A percentile compares a stretch with the other conserved stretches of the same genome.
These are phyloP conservation scores for Brachirus orientalis DNA, from an alignment of 2,113 vertebrate species.

Conservation along the genomic window DNA sequence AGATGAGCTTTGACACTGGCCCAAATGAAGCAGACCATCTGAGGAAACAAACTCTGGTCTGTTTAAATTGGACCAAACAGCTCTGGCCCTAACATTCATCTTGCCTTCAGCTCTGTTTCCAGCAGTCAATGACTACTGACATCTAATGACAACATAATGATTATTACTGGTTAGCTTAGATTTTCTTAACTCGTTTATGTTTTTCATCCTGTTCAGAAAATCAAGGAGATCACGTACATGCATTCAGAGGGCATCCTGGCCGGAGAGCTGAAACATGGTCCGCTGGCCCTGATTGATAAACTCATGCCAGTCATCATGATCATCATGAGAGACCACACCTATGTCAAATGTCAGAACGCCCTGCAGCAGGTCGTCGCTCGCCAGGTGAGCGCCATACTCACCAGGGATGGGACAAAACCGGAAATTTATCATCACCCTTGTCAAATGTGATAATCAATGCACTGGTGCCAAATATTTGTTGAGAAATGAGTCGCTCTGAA, in stretches of 20 bases:
- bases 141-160: not conserved
- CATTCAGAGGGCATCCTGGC: slow-evolving; percentile 98
- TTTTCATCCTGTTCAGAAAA: slow-evolving; percentile 86
- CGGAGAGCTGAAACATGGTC: slow-evolving; percentile 95
- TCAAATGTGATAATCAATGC: no score
- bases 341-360: slow-evolving; percentile 96
- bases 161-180: not conserved
- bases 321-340: slow-evolving; percentile 97
- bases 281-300: slow-evolving; percentile 94
- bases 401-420: not conserved
- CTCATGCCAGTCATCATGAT: slow-evolving; percentile 99
- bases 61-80: no score
- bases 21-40: no score
- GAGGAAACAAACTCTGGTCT: no score
- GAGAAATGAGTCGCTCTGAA: no score
- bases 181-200: no score
- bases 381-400: slow-evolving; percentile 79
- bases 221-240: slow-evolving; percentile 99
- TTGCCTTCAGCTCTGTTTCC: no score
- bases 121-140: no score
- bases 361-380: slow-evolving; percentile 96
- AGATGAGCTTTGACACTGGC: no score
- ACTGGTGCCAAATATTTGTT: no score
- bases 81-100: no score
- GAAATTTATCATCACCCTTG: no score